phyloP scores from a whole-genome alignment of 2,113 vertebrate species.

The Aspidoscelis tigris region DNA sequence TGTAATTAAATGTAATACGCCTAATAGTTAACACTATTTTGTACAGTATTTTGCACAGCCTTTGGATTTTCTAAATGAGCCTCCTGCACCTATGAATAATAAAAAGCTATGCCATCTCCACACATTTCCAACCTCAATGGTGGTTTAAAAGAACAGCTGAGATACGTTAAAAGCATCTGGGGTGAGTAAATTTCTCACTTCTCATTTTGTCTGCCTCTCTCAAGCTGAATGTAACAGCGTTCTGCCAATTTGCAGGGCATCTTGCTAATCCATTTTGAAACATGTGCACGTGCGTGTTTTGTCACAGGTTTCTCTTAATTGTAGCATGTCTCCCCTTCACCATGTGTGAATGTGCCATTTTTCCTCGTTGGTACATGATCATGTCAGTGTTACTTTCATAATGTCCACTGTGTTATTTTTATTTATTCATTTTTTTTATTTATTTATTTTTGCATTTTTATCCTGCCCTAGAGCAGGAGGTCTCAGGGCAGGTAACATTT shows the following conservation, averaged over 20 bases:
- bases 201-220: background rate
- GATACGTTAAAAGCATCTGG: background rate
- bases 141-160: constrained; percentile 8
- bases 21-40: constrained; percentile 11
- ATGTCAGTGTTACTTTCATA: no score
- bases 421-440: background rate
- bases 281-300: background rate
- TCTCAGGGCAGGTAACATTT: no score
- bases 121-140: no score
- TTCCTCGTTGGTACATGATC: no score
- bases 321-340: background rate
- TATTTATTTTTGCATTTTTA: background rate
- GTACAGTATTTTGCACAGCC: constrained; percentile 8
- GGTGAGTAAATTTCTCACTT: background rate
- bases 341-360: background rate
- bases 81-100: background rate
- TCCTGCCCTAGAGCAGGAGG: no score
- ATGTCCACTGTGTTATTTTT: no score
- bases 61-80: background rate
- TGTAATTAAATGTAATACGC: constrained; percentile 42
- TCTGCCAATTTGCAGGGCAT: background rate
- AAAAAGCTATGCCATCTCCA: background rate
- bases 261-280: background rate
- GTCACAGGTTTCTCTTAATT: background rate
- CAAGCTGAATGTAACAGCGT: background rate